Base-by-base conservation (phyloP, 1,140 invertebrate genomes). In the Meloidogyne floridensis region DNA sequence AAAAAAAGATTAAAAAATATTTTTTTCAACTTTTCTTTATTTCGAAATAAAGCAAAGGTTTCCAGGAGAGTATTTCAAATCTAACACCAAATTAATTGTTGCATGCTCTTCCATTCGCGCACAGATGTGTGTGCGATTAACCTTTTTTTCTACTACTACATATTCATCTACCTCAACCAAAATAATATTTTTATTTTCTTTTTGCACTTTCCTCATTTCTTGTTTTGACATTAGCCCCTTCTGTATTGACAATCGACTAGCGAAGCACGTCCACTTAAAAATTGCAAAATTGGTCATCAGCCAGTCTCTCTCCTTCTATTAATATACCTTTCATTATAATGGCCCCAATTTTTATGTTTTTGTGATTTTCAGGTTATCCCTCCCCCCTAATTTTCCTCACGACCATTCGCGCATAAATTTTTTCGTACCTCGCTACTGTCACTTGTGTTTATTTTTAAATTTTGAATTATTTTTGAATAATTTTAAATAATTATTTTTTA, bases 401-500 rank as follows among this genome's bases (percentile, higher is more conserved):
- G n/a, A 18, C 59, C n/a, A 65, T 5, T 65, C 59, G 59, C 59
- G 59, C 59, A 65, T 65, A 65, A 65, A 65, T 65, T 65, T 18
- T n/a, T 32, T 32, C 32, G 32, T 32, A 65, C 59, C n/a, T 47
- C 5, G 3, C 32, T 32, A 47, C 59, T n/a, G 4, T 65, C 59
- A 65, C 59, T 15, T n/a, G n/a, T 65, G 5, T 13, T 2, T 47
- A 47, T 47, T 47, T 47, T 47, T 47, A 47, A 47, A 47, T 6
- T 32, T 8, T 47, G 47, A 47, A 47, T 8, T 47, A 47, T 47
- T 47, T 47, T 47, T 47, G 32, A 32, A 47, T 47, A 47, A 47
- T 47, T 47, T 6, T 47, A 47, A 54, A 3, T 13, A 54, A 2
- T 32, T 56, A 10, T 47, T 78, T 82, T 83, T 85, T 11, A 83